Evolutionary conservation across 2,888 invertebrate genomes (phyloP).

Genomic region (Cheilosia vernalis): DNA sequence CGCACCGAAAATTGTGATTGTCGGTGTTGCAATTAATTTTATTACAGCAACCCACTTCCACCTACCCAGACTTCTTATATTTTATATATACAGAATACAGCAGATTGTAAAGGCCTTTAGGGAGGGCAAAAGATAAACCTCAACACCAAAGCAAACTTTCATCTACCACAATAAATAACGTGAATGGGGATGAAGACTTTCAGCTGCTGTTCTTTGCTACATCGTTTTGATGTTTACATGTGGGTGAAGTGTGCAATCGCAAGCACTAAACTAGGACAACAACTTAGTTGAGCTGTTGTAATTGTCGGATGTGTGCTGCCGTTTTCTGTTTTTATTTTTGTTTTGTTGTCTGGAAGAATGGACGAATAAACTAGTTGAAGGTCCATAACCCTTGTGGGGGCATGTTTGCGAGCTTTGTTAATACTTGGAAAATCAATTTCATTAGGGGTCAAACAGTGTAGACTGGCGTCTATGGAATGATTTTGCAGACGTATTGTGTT

Average conservation of each 20-base stretch:
- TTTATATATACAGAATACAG: too few relatives aligned
- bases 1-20: slow-evolving; percentile 70
- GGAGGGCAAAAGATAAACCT: slow-evolving; percentile 48
- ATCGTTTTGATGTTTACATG: slow-evolving; percentile 63
- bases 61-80: slow-evolving; percentile 1
- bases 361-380: slow-evolving; percentile 72
- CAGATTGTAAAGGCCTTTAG: slow-evolving; percentile 34
- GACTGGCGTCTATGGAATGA: neutral
- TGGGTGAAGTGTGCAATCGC: slow-evolving; percentile 72
- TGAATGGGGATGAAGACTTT: slow-evolving; percentile 44
- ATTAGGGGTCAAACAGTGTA: neutral
- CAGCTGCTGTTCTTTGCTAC: neutral
- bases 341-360: slow-evolving; percentile 29
- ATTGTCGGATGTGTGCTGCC: slow-evolving; percentile 67
- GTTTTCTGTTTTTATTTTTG: neutral
- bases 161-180: slow-evolving; percentile 64
- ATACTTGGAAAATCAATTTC: neutral
- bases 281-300: slow-evolving; percentile 71
- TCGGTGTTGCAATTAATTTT: slow-evolving; percentile 68
- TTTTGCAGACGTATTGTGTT: neutral
- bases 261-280: slow-evolving; percentile 75
- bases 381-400: slow-evolving; percentile 25
- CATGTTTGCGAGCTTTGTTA: neutral
- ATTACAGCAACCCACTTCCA: slow-evolving; percentile 24
- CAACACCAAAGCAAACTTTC: slow-evolving; percentile 62